Evolutionary conservation across 2,113 vertebrate genomes (phyloP).

Genomic region (Takifugu bimaculatus): DNA sequence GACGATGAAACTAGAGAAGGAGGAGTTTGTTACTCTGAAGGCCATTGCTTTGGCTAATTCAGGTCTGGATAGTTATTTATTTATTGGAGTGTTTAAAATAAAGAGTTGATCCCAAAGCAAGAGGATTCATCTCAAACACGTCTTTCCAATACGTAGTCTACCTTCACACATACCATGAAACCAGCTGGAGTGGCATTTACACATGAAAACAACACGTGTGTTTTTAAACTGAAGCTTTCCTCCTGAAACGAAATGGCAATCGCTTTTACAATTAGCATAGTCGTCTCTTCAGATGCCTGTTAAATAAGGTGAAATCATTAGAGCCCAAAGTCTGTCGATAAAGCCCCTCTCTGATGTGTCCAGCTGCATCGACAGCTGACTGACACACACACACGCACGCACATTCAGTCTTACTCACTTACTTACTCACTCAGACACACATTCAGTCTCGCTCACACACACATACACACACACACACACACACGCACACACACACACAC

Average conservation of each 20-base stretch:
- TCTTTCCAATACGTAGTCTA: slow-evolving; percentile 67
- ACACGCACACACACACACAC: slow-evolving; percentile 14
- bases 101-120: slow-evolving; percentile 71
- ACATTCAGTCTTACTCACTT: neutral
- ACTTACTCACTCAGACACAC: slow-evolving; percentile 11
- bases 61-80: slow-evolving; percentile 76
- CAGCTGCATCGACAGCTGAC: slow-evolving; percentile 84
- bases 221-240: slow-evolving; percentile 32
- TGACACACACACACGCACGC: slow-evolving; percentile 43
- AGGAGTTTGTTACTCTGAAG: slow-evolving; percentile 99
- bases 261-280: slow-evolving; percentile 93
- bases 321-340: slow-evolving; percentile 92
- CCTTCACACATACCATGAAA: slow-evolving; percentile 18
- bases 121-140: slow-evolving; percentile 82
- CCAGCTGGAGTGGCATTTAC: slow-evolving; percentile 8
- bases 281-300: slow-evolving; percentile 91
- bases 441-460: neutral
- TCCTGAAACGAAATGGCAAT: slow-evolving; percentile 69
- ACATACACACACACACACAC: slow-evolving; percentile 11
- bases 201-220: neutral
- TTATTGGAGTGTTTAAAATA: slow-evolving; percentile 18
- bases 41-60: slow-evolving; percentile 99
- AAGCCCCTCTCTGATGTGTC: slow-evolving; percentile 87
- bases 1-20: slow-evolving; percentile 97
- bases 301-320: slow-evolving; percentile 96